Conservation (phyloP, 2,113 vertebrate species). For the Motacilla alba region DNA sequence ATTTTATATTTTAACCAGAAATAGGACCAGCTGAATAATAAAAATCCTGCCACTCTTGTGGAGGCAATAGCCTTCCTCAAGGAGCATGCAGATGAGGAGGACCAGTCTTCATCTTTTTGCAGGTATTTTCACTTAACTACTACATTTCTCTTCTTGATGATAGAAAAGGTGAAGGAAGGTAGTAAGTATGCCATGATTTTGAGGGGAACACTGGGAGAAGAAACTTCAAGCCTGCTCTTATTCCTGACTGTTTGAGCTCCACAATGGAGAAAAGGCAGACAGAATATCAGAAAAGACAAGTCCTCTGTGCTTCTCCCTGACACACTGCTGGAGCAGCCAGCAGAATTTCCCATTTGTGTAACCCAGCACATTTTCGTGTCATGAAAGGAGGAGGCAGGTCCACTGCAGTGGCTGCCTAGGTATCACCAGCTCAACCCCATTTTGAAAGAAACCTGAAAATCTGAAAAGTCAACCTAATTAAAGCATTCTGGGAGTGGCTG, state of each 20-base stretch:
- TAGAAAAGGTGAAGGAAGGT: background rate
- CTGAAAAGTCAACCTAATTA: background rate
- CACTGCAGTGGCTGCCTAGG: background rate
- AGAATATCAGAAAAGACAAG: background rate
- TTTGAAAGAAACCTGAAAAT: background rate
- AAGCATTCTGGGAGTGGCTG: background rate
- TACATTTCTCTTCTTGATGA: background rate
- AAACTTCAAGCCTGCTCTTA: background rate
- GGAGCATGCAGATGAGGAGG: background rate
- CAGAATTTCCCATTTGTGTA: background rate
- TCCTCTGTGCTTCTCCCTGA: background rate
- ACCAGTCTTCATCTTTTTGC: background rate
- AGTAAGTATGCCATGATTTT: background rate
- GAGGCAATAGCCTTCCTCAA: background rate
- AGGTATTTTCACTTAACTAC: background rate
- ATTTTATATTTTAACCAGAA: background rate
- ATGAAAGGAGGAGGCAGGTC: background rate
- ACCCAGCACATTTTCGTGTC: background rate
- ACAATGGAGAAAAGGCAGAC: background rate
- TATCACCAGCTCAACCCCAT: background rate
- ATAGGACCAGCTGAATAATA: background rate
- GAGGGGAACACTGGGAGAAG: background rate
- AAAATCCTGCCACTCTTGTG: background rate
- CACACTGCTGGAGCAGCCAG: background rate
- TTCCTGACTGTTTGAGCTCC: background rate